phyloP scores from a whole-genome alignment of 2,888 invertebrate species.

The Clitarchus hookeri region DNA sequence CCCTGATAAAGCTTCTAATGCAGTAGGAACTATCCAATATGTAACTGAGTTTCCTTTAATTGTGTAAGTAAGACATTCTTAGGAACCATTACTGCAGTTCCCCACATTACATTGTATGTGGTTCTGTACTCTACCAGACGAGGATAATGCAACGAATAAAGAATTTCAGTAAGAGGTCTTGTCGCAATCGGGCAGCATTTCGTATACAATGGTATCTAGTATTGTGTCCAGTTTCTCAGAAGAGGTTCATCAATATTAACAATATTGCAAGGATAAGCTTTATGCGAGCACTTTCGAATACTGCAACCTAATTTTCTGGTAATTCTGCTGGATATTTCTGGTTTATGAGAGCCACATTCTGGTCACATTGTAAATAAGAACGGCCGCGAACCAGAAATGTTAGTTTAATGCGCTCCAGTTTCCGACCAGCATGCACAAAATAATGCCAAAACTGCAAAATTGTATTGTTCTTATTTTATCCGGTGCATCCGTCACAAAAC shows the following conservation, averaged over 20 bases:
- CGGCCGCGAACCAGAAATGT: neutral
- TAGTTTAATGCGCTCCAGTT: neutral
- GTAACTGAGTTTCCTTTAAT: no score
- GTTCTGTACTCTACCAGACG: neutral
- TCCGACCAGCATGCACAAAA: neutral
- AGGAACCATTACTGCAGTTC: neutral
- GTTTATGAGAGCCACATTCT: neutral
- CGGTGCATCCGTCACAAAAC: neutral
- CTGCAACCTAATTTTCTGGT: neutral
- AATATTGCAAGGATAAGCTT: no score
- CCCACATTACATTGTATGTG: neutral
- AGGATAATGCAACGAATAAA: neutral
- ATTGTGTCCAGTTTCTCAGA: neutral
- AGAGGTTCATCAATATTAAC: neutral
- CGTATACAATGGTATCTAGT: neutral
- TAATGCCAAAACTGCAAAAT: neutral
- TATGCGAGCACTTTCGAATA: no score
- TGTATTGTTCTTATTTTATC: neutral
- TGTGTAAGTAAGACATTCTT: neutral
- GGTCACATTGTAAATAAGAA: neutral
- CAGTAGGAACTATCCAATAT: constrained; percentile 5
- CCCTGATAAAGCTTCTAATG: neutral
- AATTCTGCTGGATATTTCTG: neutral
- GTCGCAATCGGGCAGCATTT: neutral
- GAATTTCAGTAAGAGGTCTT: neutral